phyloP scores from a whole-genome alignment of 2,113 vertebrate genomes.

The Sciurus niger region DNA sequence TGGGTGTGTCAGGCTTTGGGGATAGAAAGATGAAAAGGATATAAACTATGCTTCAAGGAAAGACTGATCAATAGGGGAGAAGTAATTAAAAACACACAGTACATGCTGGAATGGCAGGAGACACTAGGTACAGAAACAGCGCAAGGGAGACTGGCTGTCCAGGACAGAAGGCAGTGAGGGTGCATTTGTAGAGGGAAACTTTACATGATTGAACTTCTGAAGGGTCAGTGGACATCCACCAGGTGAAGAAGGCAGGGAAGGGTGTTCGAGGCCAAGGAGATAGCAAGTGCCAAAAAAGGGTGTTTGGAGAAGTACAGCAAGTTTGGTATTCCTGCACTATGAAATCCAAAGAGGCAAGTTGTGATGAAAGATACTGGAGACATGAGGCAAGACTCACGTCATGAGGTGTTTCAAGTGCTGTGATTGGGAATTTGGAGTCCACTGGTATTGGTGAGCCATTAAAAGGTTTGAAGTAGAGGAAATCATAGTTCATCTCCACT shows the following conservation, averaged over 20 bases:
- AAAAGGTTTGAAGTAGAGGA: neutral
- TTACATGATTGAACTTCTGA: neutral
- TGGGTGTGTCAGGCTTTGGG: neutral
- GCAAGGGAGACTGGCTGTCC: neutral
- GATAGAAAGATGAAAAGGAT: slow-evolving; percentile 47
- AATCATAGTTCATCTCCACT: neutral
- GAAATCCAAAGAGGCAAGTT: neutral
- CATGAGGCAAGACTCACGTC: accelerated
- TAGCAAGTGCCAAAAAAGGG: accelerated
- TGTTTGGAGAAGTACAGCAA: neutral
- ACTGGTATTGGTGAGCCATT: neutral
- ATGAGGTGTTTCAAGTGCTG: neutral
- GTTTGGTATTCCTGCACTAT: neutral
- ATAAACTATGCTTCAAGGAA: neutral
- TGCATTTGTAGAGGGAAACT: neutral
- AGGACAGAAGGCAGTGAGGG: neutral
- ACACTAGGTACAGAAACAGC: neutral
- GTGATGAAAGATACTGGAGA: neutral
- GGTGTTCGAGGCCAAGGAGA: neutral
- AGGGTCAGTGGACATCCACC: neutral
- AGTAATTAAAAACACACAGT: neutral
- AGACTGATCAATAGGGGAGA: neutral
- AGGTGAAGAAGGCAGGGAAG: neutral
- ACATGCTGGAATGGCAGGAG: neutral
- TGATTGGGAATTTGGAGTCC: neutral